Conservation (phyloP, 2,888 invertebrate species). For the Diarsia rubi region DNA sequence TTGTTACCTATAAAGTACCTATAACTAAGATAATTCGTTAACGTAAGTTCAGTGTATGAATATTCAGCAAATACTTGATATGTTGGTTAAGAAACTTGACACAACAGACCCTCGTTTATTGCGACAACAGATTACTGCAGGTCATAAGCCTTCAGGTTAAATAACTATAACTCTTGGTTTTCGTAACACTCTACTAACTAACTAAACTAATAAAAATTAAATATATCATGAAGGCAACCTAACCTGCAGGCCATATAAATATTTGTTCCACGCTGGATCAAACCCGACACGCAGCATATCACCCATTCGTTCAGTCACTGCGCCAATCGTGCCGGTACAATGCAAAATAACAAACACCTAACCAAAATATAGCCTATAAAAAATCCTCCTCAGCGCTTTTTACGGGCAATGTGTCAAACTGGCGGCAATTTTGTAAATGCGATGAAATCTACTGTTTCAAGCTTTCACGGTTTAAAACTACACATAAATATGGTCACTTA, state of each 20-base stretch:
- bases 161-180: not conserved
- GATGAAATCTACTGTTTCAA: not conserved
- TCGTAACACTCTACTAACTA: not conserved
- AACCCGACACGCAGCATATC: not conserved
- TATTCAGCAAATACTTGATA: slow-evolving; percentile 22
- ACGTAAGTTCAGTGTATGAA: slow-evolving; percentile 11
- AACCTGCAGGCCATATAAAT: too few species aligned
- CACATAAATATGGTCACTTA: too few species aligned
- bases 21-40: slow-evolving; percentile 13
- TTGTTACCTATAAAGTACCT: not conserved
- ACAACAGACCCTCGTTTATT: slow-evolving; percentile 29
- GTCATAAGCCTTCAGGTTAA: not conserved
- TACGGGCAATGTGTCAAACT: not conserved
- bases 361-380: not conserved
- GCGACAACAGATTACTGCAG: slow-evolving; percentile 10
- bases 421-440: not conserved
- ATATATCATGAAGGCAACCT: too few species aligned
- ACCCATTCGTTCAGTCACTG: not conserved
- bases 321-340: not conserved
- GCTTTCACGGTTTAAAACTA: too few species aligned
- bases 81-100: slow-evolving; percentile 26
- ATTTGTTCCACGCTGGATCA: not conserved
- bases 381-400: not conserved
- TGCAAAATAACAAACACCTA: not conserved
- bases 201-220: not conserved